phyloP scores from a whole-genome alignment of 2,113 vertebrate genomes.

The Fulica atra region DNA sequence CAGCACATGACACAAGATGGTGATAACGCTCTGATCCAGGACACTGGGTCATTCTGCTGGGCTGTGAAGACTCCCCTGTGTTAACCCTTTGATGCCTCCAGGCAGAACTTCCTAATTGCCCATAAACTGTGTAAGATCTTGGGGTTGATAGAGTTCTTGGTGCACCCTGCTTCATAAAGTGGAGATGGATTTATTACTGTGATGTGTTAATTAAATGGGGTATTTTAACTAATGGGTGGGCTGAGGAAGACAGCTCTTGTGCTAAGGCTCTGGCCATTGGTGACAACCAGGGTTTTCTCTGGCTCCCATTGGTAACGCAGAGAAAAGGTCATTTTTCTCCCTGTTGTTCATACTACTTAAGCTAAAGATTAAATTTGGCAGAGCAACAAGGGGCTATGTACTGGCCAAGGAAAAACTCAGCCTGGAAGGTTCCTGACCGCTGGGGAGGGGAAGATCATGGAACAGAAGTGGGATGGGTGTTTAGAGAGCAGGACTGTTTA shows the following conservation, averaged over 20 bases:
- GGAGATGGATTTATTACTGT: not conserved
- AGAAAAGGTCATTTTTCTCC: slow-evolving; percentile 3
- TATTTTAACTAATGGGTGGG: not conserved
- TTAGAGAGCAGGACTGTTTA: not conserved
- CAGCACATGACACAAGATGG: not conserved
- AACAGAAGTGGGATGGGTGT: not conserved
- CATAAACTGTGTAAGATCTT: rapidly evolving
- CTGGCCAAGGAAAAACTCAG: not conserved
- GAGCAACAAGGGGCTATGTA: not conserved
- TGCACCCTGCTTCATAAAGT: not conserved
- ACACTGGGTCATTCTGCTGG: not conserved
- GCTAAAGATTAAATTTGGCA: slow-evolving; percentile 36
- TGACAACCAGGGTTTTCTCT: not conserved
- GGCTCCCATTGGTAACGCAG: not conserved
- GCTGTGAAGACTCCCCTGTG: not conserved
- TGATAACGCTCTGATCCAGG: not conserved
- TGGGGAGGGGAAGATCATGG: not conserved
- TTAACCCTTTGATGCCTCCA: not conserved
- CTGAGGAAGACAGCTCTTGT: not conserved
- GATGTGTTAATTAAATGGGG: not conserved
- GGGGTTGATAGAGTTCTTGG: not conserved
- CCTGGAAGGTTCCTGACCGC: not conserved
- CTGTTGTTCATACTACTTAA: not conserved
- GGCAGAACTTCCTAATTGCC: not conserved
- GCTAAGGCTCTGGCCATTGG: not conserved